phyloP scores from a whole-genome alignment of 2,888 invertebrate genomes.

The Amblyjoppa proteus region DNA sequence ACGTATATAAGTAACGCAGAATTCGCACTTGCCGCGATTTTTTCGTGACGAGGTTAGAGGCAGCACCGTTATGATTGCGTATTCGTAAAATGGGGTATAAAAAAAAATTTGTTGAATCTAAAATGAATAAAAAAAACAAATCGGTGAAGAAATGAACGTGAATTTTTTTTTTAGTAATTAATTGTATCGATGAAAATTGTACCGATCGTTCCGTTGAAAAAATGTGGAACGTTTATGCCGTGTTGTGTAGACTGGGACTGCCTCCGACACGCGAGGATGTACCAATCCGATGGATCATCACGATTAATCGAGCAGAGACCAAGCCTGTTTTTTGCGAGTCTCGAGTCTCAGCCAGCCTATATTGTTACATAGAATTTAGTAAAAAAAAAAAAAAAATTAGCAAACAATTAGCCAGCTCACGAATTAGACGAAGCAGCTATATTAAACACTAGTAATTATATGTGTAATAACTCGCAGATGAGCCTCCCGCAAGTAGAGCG shows the following conservation, averaged over 20 bases:
- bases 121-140: background rate
- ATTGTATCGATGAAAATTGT: background rate
- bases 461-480: slow-evolving; percentile 71
- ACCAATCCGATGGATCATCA: slow-evolving; percentile 62
- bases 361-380: slow-evolving; percentile 63
- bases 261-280: slow-evolving; percentile 60
- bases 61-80: slow-evolving; percentile 50
- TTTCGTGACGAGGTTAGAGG: slow-evolving; percentile 65
- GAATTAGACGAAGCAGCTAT: slow-evolving; percentile 59
- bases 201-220: background rate
- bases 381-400: slow-evolving; percentile 43
- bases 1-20: slow-evolving; percentile 60
- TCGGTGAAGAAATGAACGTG: background rate
- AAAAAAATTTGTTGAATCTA: background rate
- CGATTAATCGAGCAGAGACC: slow-evolving; percentile 59
- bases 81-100: background rate
- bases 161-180: background rate
- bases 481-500: slow-evolving; percentile 81
- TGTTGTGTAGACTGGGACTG: slow-evolving; percentile 51
- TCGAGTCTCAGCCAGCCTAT: slow-evolving; percentile 60
- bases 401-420: slow-evolving; percentile 49
- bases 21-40: slow-evolving; percentile 62
- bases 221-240: slow-evolving; percentile 4
- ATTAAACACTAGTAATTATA: slow-evolving; percentile 62
- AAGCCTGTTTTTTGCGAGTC: slow-evolving; percentile 64